Conservation (phyloP, 2,797 vertebrate genomes). For the Neoniphon sammara region DNA sequence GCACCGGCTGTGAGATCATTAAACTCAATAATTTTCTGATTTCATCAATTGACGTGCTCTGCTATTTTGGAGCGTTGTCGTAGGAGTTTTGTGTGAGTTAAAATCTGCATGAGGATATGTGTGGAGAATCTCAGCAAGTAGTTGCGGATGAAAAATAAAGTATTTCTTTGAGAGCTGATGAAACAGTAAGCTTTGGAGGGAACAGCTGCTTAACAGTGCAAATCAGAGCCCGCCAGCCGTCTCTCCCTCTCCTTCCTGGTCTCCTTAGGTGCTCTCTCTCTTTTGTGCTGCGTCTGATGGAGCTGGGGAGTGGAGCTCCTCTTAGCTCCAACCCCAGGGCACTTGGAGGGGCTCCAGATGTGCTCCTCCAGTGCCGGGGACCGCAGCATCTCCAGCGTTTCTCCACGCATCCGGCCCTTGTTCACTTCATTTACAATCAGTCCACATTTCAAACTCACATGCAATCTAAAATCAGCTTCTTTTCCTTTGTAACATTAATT, state of each 20-base stretch:
- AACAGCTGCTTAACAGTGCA: conserved; percentile 73
- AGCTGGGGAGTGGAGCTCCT: conserved; percentile 56
- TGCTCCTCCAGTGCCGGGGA: conserved; percentile 61
- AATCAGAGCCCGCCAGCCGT: conserved; percentile 56
- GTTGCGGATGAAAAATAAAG: conserved; percentile 49
- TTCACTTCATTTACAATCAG: conserved; percentile 70
- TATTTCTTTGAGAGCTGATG: conserved; percentile 65
- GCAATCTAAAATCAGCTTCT: conserved; percentile 57
- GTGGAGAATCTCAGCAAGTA: conserved; percentile 31
- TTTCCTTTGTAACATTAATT: conserved; percentile 58
- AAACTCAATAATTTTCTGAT: too few relatives aligned
- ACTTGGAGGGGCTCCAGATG: conserved; percentile 79
- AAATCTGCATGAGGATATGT: conserved; percentile 17
- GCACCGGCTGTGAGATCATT: too few relatives aligned
- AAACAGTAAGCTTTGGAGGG: conserved; percentile 58
- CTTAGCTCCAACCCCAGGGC: conserved; percentile 62
- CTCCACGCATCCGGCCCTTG: conserved; percentile 42
- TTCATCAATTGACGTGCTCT: background rate
- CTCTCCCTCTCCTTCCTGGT: conserved; percentile 35
- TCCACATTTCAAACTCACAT: conserved; percentile 65
- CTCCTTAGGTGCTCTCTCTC: conserved; percentile 49
- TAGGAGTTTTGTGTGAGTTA: background rate
- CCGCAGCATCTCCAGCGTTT: conserved; percentile 52
- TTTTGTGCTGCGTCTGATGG: conserved; percentile 31
- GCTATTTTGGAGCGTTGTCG: background rate